Conservation (phyloP, 2,797 vertebrate species). For the Microhierax caerulescens region DNA sequence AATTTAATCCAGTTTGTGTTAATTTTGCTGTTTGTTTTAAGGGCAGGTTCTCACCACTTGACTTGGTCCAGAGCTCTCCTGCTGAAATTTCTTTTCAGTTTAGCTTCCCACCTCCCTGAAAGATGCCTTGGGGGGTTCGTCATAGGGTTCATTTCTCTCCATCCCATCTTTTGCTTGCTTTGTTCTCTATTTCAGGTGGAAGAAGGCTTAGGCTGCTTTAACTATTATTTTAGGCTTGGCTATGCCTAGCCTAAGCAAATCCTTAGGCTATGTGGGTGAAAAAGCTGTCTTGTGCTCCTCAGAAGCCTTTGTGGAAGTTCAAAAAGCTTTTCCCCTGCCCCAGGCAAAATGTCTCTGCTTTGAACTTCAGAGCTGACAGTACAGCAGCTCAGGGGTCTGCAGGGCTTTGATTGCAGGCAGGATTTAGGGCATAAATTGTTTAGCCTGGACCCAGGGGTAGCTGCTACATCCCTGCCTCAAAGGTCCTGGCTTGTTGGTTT, state of each 20-base stretch:
- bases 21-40: neutral
- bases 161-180: neutral
- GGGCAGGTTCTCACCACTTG: neutral
- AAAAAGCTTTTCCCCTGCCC: neutral
- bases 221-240: neutral
- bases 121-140: neutral
- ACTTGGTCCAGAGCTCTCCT: neutral
- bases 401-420: neutral
- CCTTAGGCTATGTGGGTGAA: neutral
- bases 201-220: neutral
- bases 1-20: neutral
- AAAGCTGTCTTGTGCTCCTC: neutral
- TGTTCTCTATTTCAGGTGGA: neutral
- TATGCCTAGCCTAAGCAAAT: neutral
- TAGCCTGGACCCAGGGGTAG: rapidly evolving
- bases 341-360: neutral
- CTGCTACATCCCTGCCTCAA: neutral
- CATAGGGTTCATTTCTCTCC: neutral
- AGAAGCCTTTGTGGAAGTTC: neutral
- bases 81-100: neutral
- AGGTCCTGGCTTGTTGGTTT: neutral
- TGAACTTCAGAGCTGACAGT: neutral
- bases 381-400: neutral
- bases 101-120: neutral
- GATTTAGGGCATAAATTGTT: neutral